Evolutionary conservation across 2,888 invertebrate species (phyloP).

Genomic region (Callyntrura sp.): DNA sequence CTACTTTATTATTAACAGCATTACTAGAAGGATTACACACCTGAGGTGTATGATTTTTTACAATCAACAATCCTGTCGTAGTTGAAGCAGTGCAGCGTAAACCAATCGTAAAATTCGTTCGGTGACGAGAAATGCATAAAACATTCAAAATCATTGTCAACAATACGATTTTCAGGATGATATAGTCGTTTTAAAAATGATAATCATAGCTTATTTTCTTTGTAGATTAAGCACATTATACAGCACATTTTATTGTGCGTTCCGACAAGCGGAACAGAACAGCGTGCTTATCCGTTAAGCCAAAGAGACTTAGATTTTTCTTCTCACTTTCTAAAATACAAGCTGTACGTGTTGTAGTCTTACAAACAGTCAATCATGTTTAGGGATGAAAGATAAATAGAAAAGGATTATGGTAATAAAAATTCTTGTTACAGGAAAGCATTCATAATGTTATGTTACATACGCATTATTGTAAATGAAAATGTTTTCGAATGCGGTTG

Average conservation of each 20-base stretch:
- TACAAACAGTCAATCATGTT: conserved; percentile 65
- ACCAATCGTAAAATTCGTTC: conserved; percentile 64
- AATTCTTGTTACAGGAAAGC: conserved; percentile 61
- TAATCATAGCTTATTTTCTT: conserved; percentile 55
- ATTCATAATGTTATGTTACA: not conserved
- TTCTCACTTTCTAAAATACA: conserved; percentile 8
- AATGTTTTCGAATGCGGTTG: conserved; percentile 68
- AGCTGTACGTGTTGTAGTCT: not conserved
- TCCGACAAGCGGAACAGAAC: conserved; percentile 32
- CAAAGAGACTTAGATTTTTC: conserved; percentile 63
- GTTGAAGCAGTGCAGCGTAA: conserved; percentile 40
- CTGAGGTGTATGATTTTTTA: conserved; percentile 35
- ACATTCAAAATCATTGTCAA: conserved; percentile 48
- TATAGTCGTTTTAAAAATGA: conserved; percentile 69
- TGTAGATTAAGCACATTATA: not conserved
- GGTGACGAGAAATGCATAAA: conserved; percentile 42
- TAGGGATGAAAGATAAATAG: conserved; percentile 73
- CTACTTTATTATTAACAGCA: not conserved
- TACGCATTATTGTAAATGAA: conserved; percentile 19
- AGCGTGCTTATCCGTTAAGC: conserved; percentile 51
- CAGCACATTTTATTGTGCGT: not conserved
- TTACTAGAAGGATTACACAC: conserved; percentile 20
- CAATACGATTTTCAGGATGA: conserved; percentile 67
- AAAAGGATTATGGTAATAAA: conserved; percentile 70
- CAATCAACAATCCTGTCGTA: too few relatives aligned